Evolutionary conservation across 2,797 vertebrate species (phyloP).

Genomic region (Spea hammondii): DNA sequence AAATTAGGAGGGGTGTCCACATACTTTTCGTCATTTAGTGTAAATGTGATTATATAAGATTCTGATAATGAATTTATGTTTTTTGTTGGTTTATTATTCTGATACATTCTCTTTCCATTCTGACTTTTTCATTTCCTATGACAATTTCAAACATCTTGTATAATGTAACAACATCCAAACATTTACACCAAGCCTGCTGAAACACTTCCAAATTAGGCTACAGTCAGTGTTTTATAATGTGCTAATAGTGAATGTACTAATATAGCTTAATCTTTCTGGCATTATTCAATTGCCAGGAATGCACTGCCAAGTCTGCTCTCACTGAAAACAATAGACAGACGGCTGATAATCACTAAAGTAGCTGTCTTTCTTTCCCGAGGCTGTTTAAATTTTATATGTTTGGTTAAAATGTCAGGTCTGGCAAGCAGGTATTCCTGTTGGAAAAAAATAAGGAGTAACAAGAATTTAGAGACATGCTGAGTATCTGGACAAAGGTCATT

Average conservation of each 20-base stretch:
- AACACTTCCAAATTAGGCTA: conserved; percentile 79
- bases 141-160: conserved; percentile 17
- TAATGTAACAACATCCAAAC: conserved; percentile 43
- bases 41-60: too few relatives aligned
- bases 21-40: too few relatives aligned
- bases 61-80: too few relatives aligned
- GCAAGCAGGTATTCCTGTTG: conserved; percentile 60
- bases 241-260: conserved; percentile 67
- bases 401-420: conserved; percentile 53
- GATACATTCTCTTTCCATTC: neutral
- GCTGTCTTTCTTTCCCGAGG: conserved; percentile 57
- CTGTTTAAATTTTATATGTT: conserved; percentile 60
- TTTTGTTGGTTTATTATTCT: too few relatives aligned
- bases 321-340: conserved; percentile 66
- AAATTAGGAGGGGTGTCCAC: too few relatives aligned
- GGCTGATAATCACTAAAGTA: conserved; percentile 60
- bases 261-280: conserved; percentile 70
- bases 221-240: conserved; percentile 65
- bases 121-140: conserved; percentile 17
- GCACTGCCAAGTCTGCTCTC: conserved; percentile 66
- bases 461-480: conserved; percentile 39
- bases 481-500: conserved; percentile 27
- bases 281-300: conserved; percentile 78
- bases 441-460: conserved; percentile 56
- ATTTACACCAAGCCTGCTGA: conserved; percentile 61